Conservation (phyloP, 2,888 invertebrate species). For the Antheraea assamensis region DNA sequence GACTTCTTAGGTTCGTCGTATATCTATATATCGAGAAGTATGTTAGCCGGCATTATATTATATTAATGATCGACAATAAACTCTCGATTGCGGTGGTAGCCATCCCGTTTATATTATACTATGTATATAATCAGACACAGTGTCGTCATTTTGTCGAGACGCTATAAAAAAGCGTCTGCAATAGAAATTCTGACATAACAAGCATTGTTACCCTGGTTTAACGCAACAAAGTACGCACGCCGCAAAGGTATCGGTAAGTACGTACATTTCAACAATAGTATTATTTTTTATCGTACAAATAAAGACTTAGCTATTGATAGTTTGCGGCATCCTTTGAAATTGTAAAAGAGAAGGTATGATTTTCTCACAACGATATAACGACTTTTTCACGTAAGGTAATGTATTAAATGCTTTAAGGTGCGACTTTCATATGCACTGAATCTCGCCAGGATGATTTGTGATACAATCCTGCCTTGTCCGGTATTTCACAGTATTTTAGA, state of each 20-base stretch:
- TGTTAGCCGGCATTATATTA: too few species aligned
- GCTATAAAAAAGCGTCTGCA: too few species aligned
- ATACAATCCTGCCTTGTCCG: background rate
- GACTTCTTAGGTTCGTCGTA: too few species aligned
- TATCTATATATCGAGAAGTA: too few species aligned
- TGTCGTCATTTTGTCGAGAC: too few species aligned
- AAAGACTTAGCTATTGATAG: constrained; percentile 47
- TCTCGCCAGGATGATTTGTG: background rate
- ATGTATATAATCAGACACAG: too few species aligned
- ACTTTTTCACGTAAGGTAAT: background rate
- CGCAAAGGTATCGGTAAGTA: background rate
- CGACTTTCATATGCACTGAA: background rate
- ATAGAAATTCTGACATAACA: background rate
- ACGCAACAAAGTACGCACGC: background rate
- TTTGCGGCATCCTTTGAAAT: constrained; percentile 33
- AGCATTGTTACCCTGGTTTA: background rate
- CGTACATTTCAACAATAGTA: constrained; percentile 34
- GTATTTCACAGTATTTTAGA: background rate
- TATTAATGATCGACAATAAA: too few species aligned
- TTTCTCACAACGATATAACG: background rate
- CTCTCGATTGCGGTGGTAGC: too few species aligned
- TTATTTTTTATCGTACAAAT: constrained; percentile 21
- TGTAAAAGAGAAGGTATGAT: background rate
- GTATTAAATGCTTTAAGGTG: background rate
- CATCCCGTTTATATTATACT: too few species aligned